Evolutionary conservation across 2,113 vertebrate genomes (phyloP), one percentile per base, ranked within the genome.

Genomic region (Phrynosoma platyrhinos): DNA sequence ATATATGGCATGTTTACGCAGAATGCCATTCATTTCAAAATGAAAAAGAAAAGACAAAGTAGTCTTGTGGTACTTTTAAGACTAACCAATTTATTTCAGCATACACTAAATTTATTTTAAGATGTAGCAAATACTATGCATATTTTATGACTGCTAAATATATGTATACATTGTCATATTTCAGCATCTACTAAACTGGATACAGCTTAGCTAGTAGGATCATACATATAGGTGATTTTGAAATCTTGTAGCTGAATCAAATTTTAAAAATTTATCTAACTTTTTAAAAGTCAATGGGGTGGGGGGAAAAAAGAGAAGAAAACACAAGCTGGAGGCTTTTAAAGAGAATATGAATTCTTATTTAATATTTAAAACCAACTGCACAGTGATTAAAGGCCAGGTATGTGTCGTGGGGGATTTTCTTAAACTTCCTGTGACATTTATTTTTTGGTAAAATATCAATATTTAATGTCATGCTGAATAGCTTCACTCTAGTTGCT

Each of bases 401-500:
- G 89, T 87, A 62, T 62, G 87, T 87, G 85, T n/a, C 10, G 18
- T 10, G 83, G 86, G 77, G 88, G 89, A 91, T 94, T 90, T 92
- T 89, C 90, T 55, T 92, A 94, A 94, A 93, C 96, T 96, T 95
- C 95, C 90, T 92, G 93, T 93, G 90, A 94, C 95, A 90, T 95
- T 64, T 93, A 82, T 27, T 93, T 92, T 82, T 92, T 93, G 84
- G 81, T 91, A 12, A 96, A 97, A 96, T 97, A 96, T 96, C 95
- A 97, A 96, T 96, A 95, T 95, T 95, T 25, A 16, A 94, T 93
- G 86, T 94, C 84, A 93, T 95, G 96, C 94, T 96, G 96, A 97
- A 96, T 95, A 96, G 95, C 95, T 96, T 96, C 94, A 93, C 93
- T 94, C 91, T 82, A 76, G 96, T 97, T 96, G 96, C 97, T 96